Conservation (phyloP, 2,888 invertebrate genomes). For the Drosophila infuscata region DNA sequence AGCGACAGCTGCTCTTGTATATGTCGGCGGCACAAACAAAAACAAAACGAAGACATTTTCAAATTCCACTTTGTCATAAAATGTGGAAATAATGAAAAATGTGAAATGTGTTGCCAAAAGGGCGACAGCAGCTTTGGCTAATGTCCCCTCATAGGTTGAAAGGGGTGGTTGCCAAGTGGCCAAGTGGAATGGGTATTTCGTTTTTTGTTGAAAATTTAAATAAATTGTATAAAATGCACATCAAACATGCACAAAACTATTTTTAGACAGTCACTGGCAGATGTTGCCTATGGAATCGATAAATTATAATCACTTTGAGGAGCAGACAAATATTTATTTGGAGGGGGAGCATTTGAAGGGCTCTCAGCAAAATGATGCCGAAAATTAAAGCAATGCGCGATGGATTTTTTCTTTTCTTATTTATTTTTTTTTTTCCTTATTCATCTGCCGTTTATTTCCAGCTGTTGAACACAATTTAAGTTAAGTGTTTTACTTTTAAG, state of each 20-base stretch:
- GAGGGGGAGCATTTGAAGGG: neutral
- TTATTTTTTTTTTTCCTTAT: slow-evolving; percentile 8
- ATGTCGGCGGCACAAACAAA: slow-evolving; percentile 6
- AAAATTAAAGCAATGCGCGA: slow-evolving; percentile 51
- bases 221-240: slow-evolving; percentile 45
- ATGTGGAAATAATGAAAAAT: slow-evolving; percentile 71
- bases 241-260: slow-evolving; percentile 60
- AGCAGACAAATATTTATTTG: slow-evolving; percentile 15
- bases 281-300: slow-evolving; percentile 59
- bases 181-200: neutral
- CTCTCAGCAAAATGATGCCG: slow-evolving; percentile 13
- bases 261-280: slow-evolving; percentile 46
- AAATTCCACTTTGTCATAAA: slow-evolving; percentile 74
- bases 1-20: slow-evolving; percentile 46
- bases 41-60: slow-evolving; percentile 63
- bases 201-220: slow-evolving; percentile 44
- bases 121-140: slow-evolving; percentile 53
- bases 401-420: neutral
- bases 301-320: slow-evolving; percentile 65
- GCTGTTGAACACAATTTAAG: slow-evolving; percentile 77
- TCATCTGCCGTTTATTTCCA: slow-evolving; percentile 61
- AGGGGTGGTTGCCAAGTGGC: neutral
- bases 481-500: slow-evolving; percentile 71
- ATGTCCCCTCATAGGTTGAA: slow-evolving; percentile 23
- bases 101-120: slow-evolving; percentile 69